These are phyloP conservation scores for Carcina quercana DNA, from an alignment of 2,888 invertebrate species.

Conservation along the genomic window DNA sequence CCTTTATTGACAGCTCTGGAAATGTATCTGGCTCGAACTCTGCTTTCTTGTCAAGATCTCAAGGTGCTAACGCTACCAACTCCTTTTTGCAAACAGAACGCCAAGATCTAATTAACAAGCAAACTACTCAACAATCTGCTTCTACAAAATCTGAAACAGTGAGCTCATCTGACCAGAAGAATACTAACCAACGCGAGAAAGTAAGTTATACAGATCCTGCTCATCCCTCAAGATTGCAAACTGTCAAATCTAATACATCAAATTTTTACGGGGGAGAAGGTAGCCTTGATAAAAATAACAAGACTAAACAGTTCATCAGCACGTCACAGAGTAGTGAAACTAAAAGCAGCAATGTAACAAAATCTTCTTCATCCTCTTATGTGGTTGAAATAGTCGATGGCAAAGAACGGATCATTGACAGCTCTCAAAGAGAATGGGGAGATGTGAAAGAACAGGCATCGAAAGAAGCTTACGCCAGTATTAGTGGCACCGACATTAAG, in stretches of 20 bases:
- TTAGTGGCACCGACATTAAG: slow-evolving; percentile 73
- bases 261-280: slow-evolving; percentile 59
- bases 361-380: slow-evolving; percentile 78
- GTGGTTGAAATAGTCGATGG: slow-evolving; percentile 79
- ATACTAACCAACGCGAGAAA: slow-evolving; percentile 44
- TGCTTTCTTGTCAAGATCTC: slow-evolving; percentile 41
- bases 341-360: slow-evolving; percentile 69
- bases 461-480: slow-evolving; percentile 69
- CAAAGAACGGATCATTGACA: slow-evolving; percentile 76
- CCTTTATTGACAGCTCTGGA: slow-evolving; percentile 45
- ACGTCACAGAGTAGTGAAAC: slow-evolving; percentile 65
- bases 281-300: slow-evolving; percentile 42
- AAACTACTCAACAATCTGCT: slow-evolving; percentile 29
- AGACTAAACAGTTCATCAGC: slow-evolving; percentile 48
- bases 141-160: slow-evolving; percentile 21
- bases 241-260: slow-evolving; percentile 42
- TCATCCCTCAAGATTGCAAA: slow-evolving; percentile 40
- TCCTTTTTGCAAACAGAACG: slow-evolving; percentile 62
- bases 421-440: slow-evolving; percentile 74
- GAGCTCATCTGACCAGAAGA: slow-evolving; percentile 31
- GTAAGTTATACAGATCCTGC: slow-evolving; percentile 38
- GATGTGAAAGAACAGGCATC: slow-evolving; percentile 57
- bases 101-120: slow-evolving; percentile 42
- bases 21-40: slow-evolving; percentile 33
- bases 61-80: slow-evolving; percentile 51